Base-by-base conservation (phyloP, 2,888 invertebrate genomes). In the Aproaerema taeniolella region DNA sequence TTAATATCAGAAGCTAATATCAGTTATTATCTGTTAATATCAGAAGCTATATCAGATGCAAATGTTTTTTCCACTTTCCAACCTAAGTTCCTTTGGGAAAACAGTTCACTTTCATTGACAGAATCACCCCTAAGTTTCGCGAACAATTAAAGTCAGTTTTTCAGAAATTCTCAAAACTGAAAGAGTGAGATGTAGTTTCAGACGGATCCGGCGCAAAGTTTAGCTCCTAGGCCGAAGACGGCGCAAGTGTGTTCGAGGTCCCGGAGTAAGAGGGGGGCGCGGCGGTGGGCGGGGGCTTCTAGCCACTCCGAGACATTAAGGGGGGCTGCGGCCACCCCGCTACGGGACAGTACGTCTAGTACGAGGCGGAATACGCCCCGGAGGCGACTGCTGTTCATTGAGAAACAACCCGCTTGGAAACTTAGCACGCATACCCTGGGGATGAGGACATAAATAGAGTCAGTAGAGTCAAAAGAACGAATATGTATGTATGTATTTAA, bases 261-360 rank as follows among this genome's bases (percentile, higher is more conserved):
- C 29, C 90, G 79, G 85, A 91, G 88, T 24, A 93, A 66, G 58
- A 89, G 92, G 0, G 90, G 90, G 45, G 90, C 88, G 52, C 88
- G 89, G 66, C 92, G 91, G 52, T 87, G 80, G 29, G 87, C 75
- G 0, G 87, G 77, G 4, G 91, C 65, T 2, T 60, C 58, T 4
- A 72, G 53, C 91, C 91, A 93, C 40, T 77, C 72, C 28, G 56
- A 61, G 9, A 77, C 51, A 55, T 89, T 87, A 33, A 93, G 61
- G 0, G 89, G 75, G 1, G 92, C 81, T 0, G 90, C 80, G 0
- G 76, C 77, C n/a, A n/a, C n/a, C n/a, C n/a, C n/a, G n/a, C n/a
- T n/a, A n/a, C n/a, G n/a, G n/a, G n/a, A n/a, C n/a, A n/a, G n/a
- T 2, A 88, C 82, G 54, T 87, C 89, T 1, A 90, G 61, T 4